Evolutionary conservation across 2,888 invertebrate species (phyloP).

Genomic region (Andrena bicolor): DNA sequence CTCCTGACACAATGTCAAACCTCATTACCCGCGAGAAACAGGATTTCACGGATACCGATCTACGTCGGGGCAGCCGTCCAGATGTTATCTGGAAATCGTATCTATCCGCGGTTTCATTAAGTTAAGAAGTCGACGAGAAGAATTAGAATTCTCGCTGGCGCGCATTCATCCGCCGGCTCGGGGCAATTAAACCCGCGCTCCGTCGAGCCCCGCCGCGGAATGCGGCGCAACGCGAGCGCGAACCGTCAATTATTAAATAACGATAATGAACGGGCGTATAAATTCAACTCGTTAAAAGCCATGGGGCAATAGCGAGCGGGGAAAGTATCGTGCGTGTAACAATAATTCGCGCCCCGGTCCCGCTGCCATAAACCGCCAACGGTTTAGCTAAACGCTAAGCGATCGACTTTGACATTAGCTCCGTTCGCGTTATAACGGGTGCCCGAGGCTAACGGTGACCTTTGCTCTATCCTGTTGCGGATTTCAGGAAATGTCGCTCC

Average conservation of each 20-base stretch:
- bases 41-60: conserved; percentile 23
- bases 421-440: conserved; percentile 41
- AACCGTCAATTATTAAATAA: conserved; percentile 56
- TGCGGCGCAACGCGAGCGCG: conserved; percentile 23
- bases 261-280: conserved; percentile 61
- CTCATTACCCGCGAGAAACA: conserved; percentile 10
- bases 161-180: conserved; percentile 9
- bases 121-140: conserved; percentile 7
- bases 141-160: conserved; percentile 38
- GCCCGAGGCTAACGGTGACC: conserved; percentile 48
- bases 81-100: conserved; percentile 34
- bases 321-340: conserved; percentile 45
- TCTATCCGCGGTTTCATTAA: conserved; percentile 18
- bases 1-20: background rate
- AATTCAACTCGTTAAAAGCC: conserved; percentile 63
- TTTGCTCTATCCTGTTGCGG: conserved; percentile 45
- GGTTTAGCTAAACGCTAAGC: conserved; percentile 32
- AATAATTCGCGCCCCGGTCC: conserved; percentile 38
- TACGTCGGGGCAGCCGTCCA: background rate
- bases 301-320: conserved; percentile 11
- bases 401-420: conserved; percentile 56
- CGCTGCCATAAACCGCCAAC: conserved; percentile 23
- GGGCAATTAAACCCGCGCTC: conserved; percentile 43
- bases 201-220: conserved; percentile 4
- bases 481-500: conserved; percentile 55